Percentiles rank a stretch among this genome's conserved stretches.
Evolutionary conservation across 2,113 vertebrate genomes (phyloP).

Genomic region (Sebastes fasciatus): DNA sequence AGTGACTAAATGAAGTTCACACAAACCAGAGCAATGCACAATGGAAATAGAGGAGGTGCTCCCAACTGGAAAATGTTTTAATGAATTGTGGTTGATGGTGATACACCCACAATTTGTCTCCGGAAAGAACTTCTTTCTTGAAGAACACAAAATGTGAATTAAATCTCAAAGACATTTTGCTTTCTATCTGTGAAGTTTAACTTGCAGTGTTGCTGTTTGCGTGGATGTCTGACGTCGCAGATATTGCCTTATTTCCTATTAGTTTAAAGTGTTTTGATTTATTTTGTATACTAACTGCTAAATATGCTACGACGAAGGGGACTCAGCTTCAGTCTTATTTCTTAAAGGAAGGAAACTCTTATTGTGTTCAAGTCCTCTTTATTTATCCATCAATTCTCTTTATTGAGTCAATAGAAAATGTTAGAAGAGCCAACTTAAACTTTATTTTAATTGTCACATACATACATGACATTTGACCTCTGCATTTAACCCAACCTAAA

Average conservation of each 20-base stretch:
- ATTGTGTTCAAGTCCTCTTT: not conserved
- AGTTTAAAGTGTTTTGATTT: not conserved
- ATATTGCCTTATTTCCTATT: not conserved
- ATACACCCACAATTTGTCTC: not conserved
- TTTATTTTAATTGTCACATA: not conserved
- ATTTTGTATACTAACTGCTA: not conserved
- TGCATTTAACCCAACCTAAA: too few relatives aligned
- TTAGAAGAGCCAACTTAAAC: not conserved
- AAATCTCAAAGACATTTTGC: not conserved
- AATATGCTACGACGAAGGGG: not conserved
- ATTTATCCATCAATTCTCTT: not conserved
- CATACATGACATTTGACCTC: not conserved
- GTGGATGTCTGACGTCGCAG: not conserved
- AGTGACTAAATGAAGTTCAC: not conserved
- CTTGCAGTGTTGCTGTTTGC: not conserved
- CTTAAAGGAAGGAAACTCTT: not conserved
- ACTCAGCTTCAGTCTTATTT: not conserved
- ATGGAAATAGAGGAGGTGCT: not conserved
- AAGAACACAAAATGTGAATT: not conserved
- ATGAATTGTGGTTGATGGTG: not conserved
- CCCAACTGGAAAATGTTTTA: not conserved
- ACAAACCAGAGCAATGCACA: not conserved
- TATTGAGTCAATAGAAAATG: not conserved
- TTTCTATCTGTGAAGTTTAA: not conserved
- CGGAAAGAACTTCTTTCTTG: not conserved